phyloP scores from a whole-genome alignment of 2,888 invertebrate species.

The Diploptera punctata region DNA sequence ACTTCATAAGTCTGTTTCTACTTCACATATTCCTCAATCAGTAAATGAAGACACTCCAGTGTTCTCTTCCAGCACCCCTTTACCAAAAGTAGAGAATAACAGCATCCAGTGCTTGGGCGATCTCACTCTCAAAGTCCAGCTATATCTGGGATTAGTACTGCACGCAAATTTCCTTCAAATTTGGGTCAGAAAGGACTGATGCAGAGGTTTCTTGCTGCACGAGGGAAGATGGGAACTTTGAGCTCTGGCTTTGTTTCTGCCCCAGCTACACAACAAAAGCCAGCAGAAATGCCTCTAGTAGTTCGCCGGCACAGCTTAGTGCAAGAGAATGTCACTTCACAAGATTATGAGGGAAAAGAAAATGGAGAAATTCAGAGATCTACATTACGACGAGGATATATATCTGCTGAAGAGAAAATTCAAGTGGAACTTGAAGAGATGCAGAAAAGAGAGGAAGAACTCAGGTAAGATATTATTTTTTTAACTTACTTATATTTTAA shows the following conservation, averaged over 20 bases:
- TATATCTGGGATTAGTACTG: not conserved
- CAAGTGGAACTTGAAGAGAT: slow-evolving; percentile 86
- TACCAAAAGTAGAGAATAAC: slow-evolving; percentile 11
- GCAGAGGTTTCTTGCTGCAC: slow-evolving; percentile 83
- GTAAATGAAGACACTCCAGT: not conserved
- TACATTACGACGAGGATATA: slow-evolving; percentile 64
- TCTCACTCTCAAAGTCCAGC: not conserved
- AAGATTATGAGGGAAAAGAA: slow-evolving; percentile 59
- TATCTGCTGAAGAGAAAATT: slow-evolving; percentile 88
- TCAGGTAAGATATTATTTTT: slow-evolving; percentile 63
- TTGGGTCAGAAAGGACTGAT: slow-evolving; percentile 78
- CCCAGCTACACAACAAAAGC: not conserved
- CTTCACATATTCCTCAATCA: slow-evolving; percentile 36
- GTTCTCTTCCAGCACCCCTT: not conserved
- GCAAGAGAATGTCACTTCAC: not conserved
- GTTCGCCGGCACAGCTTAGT: too few relatives aligned
- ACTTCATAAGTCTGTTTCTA: slow-evolving; percentile 40
- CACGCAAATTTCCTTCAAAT: slow-evolving; percentile 54
- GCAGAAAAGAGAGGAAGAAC: slow-evolving; percentile 80
- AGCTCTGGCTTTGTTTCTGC: not conserved
- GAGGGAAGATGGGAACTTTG: slow-evolving; percentile 63
- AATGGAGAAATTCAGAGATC: not conserved
- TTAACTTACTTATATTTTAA: too few relatives aligned
- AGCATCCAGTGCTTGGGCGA: not conserved
- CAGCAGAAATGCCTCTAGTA: too few relatives aligned